Conservation (phyloP, 2,888 invertebrate species). For the Platynereis dumerilii region DNA sequence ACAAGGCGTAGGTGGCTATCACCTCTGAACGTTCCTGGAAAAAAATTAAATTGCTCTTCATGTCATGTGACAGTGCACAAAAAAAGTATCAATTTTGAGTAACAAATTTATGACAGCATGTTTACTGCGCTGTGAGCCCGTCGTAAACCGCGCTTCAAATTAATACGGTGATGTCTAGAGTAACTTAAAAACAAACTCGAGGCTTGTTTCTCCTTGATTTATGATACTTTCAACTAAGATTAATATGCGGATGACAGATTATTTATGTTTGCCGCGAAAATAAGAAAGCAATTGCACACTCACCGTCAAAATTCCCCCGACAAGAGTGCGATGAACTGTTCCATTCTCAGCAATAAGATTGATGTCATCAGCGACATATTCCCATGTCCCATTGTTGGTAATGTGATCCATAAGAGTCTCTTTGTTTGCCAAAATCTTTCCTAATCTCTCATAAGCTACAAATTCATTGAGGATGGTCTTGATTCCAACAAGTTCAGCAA, state of each 20-base stretch:
- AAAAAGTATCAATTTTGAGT: too few relatives aligned
- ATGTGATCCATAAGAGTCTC: slow-evolving; percentile 17
- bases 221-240: too few relatives aligned
- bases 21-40: slow-evolving; percentile 36
- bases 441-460: slow-evolving; percentile 81
- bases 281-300: too few relatives aligned
- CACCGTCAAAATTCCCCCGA: slow-evolving; percentile 21
- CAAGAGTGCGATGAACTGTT: slow-evolving; percentile 4
- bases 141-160: too few relatives aligned
- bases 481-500: slow-evolving; percentile 84
- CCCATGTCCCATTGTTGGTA: slow-evolving; percentile 24
- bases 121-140: too few relatives aligned
- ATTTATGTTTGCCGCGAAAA: too few relatives aligned
- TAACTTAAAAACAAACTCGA: too few relatives aligned
- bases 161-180: too few relatives aligned
- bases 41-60: background rate
- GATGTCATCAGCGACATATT: slow-evolving; percentile 11
- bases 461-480: slow-evolving; percentile 95
- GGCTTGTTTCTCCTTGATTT: too few relatives aligned
- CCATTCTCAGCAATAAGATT: slow-evolving; percentile 8
- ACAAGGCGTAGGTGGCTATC: slow-evolving; percentile 45
- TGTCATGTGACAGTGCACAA: background rate
- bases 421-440: slow-evolving; percentile 25
- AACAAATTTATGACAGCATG: too few relatives aligned
- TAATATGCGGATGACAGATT: too few relatives aligned